These are phyloP conservation scores for Oreotrochilus melanogaster DNA, from an alignment of 2,113 vertebrate species.

Conservation along the genomic window DNA sequence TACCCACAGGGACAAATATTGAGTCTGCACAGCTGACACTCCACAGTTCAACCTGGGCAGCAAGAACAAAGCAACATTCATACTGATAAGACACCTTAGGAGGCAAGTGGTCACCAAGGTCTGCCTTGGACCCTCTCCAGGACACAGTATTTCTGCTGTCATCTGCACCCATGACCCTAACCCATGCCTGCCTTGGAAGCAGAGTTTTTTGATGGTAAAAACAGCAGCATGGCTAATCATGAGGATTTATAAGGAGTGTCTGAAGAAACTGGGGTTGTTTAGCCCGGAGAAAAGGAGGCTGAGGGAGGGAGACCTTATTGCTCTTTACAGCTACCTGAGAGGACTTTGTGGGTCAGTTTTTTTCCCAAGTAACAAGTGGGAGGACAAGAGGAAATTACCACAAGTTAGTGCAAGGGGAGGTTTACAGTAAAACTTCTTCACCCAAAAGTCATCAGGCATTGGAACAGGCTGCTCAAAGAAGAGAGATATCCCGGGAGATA, in stretches of 20 bases:
- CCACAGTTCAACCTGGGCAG: fast-evolving
- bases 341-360: too few species aligned
- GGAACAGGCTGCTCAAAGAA: too few species aligned
- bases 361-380: too few species aligned
- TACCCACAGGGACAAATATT: not conserved
- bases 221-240: not conserved
- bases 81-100: not conserved
- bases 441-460: too few species aligned
- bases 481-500: too few species aligned
- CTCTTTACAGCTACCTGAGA: too few species aligned
- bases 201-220: not conserved
- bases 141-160: not conserved
- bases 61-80: not conserved
- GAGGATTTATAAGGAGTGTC: not conserved
- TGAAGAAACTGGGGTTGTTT: too few species aligned
- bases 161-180: not conserved
- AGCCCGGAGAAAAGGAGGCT: too few species aligned
- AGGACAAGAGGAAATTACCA: too few species aligned
- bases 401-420: too few species aligned
- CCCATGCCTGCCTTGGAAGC: fast-evolving
- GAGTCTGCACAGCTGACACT: not conserved
- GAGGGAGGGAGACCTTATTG: too few species aligned
- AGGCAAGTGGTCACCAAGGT: fast-evolving
- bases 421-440: too few species aligned
- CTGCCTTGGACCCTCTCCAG: not conserved